phyloP scores from a whole-genome alignment of 2,797 vertebrate species.

The Sternotherus odoratus region DNA sequence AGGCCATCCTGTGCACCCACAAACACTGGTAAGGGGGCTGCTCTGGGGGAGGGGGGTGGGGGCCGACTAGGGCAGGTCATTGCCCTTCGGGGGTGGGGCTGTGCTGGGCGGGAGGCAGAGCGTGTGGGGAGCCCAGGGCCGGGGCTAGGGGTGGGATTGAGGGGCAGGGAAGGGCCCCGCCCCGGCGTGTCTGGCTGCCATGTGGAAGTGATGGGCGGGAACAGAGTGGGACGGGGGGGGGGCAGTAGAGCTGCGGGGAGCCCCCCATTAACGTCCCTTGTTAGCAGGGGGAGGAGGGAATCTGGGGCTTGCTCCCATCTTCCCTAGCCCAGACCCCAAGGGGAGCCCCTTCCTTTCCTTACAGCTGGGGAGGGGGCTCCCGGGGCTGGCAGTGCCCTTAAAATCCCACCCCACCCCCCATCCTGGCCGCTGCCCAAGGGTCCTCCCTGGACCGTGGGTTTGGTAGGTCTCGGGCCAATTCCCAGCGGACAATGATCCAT shows the following conservation, averaged over 20 bases:
- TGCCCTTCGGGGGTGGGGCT: neutral
- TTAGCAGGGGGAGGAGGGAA: no score
- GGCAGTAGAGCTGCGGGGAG: no score
- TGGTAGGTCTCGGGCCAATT: no score
- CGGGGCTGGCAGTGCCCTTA: neutral
- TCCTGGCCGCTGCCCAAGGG: no score
- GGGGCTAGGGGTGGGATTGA: neutral
- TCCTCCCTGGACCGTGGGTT: neutral
- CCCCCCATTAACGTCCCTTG: no score
- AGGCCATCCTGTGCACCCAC: constrained; percentile 97
- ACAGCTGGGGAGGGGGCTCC: neutral
- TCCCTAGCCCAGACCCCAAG: no score
- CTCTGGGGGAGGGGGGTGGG: neutral
- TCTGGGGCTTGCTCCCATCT: no score
- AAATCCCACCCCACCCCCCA: no score
- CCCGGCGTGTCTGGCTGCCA: neutral
- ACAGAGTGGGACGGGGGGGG: no score
- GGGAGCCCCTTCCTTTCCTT: neutral
- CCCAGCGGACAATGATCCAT: no score
- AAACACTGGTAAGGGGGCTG: constrained; percentile 93
- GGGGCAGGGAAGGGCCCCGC: neutral
- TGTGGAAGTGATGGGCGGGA: neutral
- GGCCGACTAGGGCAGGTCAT: neutral
- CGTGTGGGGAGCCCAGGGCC: neutral
- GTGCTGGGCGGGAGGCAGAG: neutral